Percentiles rank a stretch among this genome's conserved stretches.
These are phyloP conservation scores for Epizoanthus ramosus DNA, from an alignment of 92 coral and sea anemone genomes.

Conservation along the genomic window DNA sequence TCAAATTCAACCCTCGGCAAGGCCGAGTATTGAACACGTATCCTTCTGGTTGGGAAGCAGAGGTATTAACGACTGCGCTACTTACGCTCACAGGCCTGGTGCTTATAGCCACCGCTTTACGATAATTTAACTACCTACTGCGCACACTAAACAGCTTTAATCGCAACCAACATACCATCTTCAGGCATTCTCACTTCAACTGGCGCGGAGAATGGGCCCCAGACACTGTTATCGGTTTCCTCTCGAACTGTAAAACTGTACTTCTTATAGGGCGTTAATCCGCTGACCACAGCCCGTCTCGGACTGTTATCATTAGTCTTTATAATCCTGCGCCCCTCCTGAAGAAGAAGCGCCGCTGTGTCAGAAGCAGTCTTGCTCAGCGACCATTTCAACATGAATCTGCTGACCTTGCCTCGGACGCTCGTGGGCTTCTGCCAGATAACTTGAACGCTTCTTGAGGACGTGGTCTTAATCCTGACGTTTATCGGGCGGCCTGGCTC, in stretches of 20 bases:
- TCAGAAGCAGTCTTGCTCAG: slow-evolving; percentile 52
- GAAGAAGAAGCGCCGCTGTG: slow-evolving; percentile 43
- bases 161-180: slow-evolving; percentile 61
- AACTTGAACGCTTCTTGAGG: slow-evolving; percentile 68
- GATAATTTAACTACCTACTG: no score
- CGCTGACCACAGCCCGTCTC: slow-evolving; percentile 62
- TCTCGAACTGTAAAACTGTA: slow-evolving; percentile 79
- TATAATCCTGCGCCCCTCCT: slow-evolving; percentile 74
- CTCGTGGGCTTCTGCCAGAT: slow-evolving; percentile 70
- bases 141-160: background rate
- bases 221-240: slow-evolving; percentile 58
- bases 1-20: no score
- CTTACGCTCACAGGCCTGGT: no score
- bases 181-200: slow-evolving; percentile 86
- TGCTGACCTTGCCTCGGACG: slow-evolving; percentile 46
- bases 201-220: slow-evolving; percentile 77
- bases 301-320: slow-evolving; percentile 41
- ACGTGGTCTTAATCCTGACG: slow-evolving; percentile 51
- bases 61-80: no score
- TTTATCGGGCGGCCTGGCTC: slow-evolving; percentile 69
- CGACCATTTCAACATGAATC: slow-evolving; percentile 83
- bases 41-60: no score
- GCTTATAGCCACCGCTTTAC: no score
- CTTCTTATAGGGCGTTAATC: slow-evolving; percentile 70
- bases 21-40: no score